A percentile compares a stretch with the other conserved stretches of the same genome.
These are phyloP conservation scores for Cyphomyrus plagiostoma DNA, from an alignment of 2,113 vertebrate genomes.

Conservation along the genomic window DNA sequence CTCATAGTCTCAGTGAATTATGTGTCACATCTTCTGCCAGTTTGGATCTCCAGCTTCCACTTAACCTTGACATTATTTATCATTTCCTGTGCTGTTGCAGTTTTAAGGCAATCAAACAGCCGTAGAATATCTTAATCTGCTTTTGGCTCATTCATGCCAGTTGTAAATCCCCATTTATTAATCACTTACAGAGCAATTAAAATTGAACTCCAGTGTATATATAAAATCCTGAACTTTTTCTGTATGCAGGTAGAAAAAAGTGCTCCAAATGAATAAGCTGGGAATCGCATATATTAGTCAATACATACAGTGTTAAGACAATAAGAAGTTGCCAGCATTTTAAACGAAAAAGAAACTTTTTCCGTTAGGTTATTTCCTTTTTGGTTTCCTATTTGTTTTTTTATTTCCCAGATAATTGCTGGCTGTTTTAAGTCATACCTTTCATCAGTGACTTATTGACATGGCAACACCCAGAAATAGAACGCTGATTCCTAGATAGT, in stretches of 20 bases:
- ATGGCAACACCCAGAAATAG: neutral
- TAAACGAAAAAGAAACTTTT: neutral
- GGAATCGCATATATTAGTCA: neutral
- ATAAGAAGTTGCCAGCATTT: neutral
- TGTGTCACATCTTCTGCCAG: neutral
- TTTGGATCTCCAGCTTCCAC: neutral
- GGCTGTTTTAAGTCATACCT: neutral
- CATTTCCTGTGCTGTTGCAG: neutral
- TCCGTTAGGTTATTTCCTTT: neutral
- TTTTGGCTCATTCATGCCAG: neutral
- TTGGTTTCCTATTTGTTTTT: neutral
- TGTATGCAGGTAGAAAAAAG: neutral
- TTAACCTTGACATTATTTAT: neutral
- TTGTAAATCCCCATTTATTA: neutral
- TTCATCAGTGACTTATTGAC: neutral
- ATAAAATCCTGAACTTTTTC: neutral
- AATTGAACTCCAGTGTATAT: neutral
- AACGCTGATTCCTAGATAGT: neutral
- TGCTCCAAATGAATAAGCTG: neutral
- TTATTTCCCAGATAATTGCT: neutral
- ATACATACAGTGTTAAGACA: neutral
- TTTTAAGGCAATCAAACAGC: neutral
- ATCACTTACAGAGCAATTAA: neutral
- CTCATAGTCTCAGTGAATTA: neutral
- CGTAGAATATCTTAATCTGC: neutral